Conservation (phyloP, 1,140 invertebrate species). For the Anadara kagoshimensis region DNA sequence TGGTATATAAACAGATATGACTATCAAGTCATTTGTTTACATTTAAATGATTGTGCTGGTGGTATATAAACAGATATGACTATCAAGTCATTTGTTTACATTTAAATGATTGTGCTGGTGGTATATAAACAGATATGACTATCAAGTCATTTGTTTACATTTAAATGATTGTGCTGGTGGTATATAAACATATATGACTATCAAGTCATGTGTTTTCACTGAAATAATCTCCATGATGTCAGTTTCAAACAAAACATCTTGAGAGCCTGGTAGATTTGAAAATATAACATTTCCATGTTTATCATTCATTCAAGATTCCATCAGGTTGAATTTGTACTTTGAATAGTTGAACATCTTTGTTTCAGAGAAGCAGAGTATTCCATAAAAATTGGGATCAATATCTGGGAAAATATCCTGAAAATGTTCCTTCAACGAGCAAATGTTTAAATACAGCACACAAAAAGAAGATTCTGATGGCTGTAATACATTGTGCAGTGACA, state of each 20-base stretch:
- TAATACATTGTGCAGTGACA: neutral
- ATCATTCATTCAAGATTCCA: neutral
- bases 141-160: too few relatives aligned
- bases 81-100: too few relatives aligned
- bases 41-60: too few relatives aligned
- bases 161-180: too few relatives aligned
- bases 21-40: too few relatives aligned
- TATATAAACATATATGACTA: constrained; percentile 1
- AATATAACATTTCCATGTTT: constrained; percentile 6
- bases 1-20: too few relatives aligned
- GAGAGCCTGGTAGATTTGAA: neutral
- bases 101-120: too few relatives aligned
- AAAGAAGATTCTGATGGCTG: neutral
- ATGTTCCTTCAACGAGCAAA: constrained; percentile 4
- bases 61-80: too few relatives aligned
- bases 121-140: too few relatives aligned
- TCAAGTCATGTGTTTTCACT: neutral
- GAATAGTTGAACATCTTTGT: constrained; percentile 7
- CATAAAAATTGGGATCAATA: constrained; percentile 1
- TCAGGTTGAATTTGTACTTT: neutral
- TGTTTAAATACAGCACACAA: constrained; percentile 4
- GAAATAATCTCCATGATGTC: neutral
- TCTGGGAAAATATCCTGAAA: too few relatives aligned
- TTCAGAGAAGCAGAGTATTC: neutral
- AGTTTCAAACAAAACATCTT: constrained; percentile 1